Percentiles rank a stretch among this genome's conserved stretches.
These are phyloP conservation scores for Apteryx owenii DNA, from an alignment of 2,113 vertebrate species.

Conservation along the genomic window DNA sequence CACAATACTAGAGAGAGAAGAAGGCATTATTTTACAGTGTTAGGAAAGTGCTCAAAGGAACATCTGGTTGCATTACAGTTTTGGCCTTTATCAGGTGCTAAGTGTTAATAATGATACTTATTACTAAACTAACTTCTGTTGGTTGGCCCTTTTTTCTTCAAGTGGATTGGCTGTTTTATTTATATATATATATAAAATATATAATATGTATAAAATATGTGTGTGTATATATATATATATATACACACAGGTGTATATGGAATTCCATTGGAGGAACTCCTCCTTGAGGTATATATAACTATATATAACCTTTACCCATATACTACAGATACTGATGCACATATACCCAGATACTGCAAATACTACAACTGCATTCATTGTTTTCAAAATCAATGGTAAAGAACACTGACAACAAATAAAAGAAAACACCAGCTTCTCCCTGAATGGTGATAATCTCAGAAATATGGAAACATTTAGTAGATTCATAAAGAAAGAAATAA, in stretches of 20 bases:
- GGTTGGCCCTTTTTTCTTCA: not conserved
- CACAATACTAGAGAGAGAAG: not conserved
- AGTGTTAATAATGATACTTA: not conserved
- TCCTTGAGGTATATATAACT: not conserved
- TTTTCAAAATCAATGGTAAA: not conserved
- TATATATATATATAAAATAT: too few species aligned
- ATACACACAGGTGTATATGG: not conserved
- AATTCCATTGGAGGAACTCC: not conserved
- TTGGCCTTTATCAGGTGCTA: not conserved
- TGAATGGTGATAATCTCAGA: not conserved
- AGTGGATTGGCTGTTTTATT: not conserved
- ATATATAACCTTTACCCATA: not conserved
- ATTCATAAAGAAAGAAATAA: conserved; percentile 39
- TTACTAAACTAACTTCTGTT: not conserved
- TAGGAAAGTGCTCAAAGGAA: not conserved
- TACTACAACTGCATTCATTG: not conserved
- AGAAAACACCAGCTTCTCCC: not conserved
- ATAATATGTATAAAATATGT: too few species aligned
- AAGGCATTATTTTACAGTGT: not conserved
- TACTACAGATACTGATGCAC: not conserved
- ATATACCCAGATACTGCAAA: not conserved
- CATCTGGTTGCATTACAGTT: not conserved
- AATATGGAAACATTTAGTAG: conserved; percentile 31
- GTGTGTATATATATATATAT: too few species aligned
- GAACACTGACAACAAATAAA: not conserved